These are phyloP conservation scores for Sitophilus oryzae DNA, from an alignment of 1,140 invertebrate species.

Conservation along the genomic window DNA sequence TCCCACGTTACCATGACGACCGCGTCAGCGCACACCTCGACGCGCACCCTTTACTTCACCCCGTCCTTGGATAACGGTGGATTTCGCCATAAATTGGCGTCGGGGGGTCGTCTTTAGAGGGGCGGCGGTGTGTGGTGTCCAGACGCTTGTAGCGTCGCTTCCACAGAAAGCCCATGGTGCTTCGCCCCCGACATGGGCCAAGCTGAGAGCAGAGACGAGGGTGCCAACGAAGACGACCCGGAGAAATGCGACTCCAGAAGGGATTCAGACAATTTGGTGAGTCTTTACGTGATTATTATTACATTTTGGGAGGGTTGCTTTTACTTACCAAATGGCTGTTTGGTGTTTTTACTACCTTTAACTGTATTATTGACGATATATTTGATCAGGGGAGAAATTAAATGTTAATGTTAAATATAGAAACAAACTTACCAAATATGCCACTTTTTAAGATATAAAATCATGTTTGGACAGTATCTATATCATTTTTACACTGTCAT, in stretches of 20 bases:
- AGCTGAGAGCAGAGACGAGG: conserved; percentile 39
- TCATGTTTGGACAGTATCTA: too few relatives aligned
- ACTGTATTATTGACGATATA: too few relatives aligned
- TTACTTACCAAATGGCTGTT: too few relatives aligned
- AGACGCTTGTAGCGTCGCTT: neutral
- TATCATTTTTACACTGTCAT: too few relatives aligned
- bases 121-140: conserved; percentile 6
- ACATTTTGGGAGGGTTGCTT: too few relatives aligned
- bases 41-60: neutral
- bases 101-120: neutral
- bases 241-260: conserved; percentile 39
- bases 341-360: too few relatives aligned
- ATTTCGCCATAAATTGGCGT: too few relatives aligned
- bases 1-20: neutral
- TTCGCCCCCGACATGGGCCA: conserved; percentile 41
- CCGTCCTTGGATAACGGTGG: conserved; percentile 8
- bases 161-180: conserved; percentile 27
- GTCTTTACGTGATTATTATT: too few relatives aligned
- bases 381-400: too few relatives aligned
- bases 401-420: too few relatives aligned
- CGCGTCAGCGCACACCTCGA: neutral
- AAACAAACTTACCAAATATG: too few relatives aligned
- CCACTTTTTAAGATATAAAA: too few relatives aligned
- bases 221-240: conserved; percentile 38
- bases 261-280: conserved; percentile 35